Percentiles rank a stretch among this genome's conserved stretches.
Evolutionary conservation across 2,797 vertebrate species (phyloP).

Genomic region (Thripadectes ignobilis): DNA sequence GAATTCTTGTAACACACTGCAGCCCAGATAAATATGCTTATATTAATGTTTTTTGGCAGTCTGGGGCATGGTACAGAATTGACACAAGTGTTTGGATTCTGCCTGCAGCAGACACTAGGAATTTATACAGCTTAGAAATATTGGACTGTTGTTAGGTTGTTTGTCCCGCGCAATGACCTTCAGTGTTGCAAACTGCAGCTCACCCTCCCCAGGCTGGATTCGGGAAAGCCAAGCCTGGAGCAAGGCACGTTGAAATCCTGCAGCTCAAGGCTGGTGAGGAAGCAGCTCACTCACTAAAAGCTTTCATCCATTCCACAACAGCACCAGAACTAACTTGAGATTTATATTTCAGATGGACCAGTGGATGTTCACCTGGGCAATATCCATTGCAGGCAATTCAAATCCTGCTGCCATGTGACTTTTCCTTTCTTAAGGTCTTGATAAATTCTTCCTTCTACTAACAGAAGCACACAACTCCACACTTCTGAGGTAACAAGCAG

Average conservation of each 20-base stretch:
- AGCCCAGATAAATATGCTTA: slow-evolving; percentile 74
- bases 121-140: slow-evolving; percentile 42
- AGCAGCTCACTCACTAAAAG: neutral
- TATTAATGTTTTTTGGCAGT: slow-evolving; percentile 70
- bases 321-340: neutral
- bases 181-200: neutral
- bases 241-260: neutral
- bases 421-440: neutral
- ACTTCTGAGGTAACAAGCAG: rapidly evolving
- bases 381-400: neutral
- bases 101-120: slow-evolving; percentile 53
- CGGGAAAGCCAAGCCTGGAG: neutral
- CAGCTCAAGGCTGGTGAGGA: neutral
- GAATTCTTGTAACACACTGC: slow-evolving; percentile 73
- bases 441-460: neutral
- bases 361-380: neutral
- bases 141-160: neutral
- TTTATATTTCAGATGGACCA: neutral
- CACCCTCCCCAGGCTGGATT: neutral
- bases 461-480: neutral
- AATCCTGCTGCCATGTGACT: neutral
- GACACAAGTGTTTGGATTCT: slow-evolving; percentile 63
- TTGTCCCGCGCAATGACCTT: slow-evolving; percentile 24
- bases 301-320: neutral
- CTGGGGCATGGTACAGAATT: slow-evolving; percentile 72